Percentiles rank a stretch among this genome's conserved stretches.
These are phyloP conservation scores for Lonchura striata DNA, from an alignment of 2,113 vertebrate species.

Conservation along the genomic window DNA sequence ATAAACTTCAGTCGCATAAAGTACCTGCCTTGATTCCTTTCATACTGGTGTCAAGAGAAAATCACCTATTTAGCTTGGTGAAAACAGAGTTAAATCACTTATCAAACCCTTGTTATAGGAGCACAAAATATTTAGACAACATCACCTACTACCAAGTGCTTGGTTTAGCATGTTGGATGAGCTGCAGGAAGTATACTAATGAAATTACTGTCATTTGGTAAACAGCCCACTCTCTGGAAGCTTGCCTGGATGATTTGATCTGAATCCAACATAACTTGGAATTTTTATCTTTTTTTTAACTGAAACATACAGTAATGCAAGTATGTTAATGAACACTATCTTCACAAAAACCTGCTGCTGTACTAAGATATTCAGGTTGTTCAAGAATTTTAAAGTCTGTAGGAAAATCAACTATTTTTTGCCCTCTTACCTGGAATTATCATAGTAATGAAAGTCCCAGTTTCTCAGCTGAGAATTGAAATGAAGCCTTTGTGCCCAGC, in stretches of 20 bases:
- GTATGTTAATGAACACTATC: constrained; percentile 10
- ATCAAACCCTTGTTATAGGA: neutral
- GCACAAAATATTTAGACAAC: constrained; percentile 50
- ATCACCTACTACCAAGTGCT: neutral
- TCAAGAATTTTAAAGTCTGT: neutral
- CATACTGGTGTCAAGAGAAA: neutral
- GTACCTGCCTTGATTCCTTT: neutral
- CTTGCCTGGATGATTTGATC: constrained; percentile 33
- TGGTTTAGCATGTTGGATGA: neutral
- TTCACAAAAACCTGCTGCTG: constrained; percentile 25
- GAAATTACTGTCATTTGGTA: constrained; percentile 49
- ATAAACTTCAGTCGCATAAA: neutral
- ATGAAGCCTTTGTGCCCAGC: neutral
- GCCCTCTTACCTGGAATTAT: constrained; percentile 17
- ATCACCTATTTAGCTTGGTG: neutral
- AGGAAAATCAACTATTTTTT: neutral
- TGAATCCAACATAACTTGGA: constrained; percentile 8
- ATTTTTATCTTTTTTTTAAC: neutral
- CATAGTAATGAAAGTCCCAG: neutral
- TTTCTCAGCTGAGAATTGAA: neutral
- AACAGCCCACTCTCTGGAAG: neutral
- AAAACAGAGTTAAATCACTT: neutral
- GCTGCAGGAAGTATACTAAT: neutral
- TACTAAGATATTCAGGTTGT: neutral
- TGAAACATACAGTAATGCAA: neutral